Conservation (phyloP, 2,888 invertebrate genomes). For the Drosophila anomelani region DNA sequence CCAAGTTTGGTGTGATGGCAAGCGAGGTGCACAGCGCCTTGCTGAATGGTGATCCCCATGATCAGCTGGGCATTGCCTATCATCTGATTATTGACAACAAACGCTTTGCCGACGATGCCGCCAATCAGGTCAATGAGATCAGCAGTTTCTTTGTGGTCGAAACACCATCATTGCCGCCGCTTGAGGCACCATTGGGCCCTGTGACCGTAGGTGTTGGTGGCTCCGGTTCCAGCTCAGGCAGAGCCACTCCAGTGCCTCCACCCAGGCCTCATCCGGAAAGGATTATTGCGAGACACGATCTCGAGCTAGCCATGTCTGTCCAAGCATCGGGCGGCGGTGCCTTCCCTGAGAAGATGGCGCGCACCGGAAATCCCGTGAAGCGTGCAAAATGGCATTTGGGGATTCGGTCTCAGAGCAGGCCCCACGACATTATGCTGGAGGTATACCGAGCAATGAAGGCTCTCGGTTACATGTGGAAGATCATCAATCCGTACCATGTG, state of each 20-base stretch:
- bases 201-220: conserved; percentile 82
- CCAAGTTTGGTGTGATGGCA: conserved; percentile 97
- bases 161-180: conserved; percentile 89
- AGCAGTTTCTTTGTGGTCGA: conserved; percentile 98
- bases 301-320: conserved; percentile 85
- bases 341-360: conserved; percentile 84
- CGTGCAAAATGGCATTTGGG: conserved; percentile 99
- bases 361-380: conserved; percentile 92
- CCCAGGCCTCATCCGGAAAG: conserved; percentile 94
- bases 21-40: conserved; percentile 97
- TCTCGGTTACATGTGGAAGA: conserved; percentile 99
- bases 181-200: conserved; percentile 65
- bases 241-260: conserved; percentile 74
- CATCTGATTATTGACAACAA: conserved; percentile 99
- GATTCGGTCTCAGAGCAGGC: conserved; percentile 99
- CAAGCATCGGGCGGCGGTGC: conserved; percentile 80
- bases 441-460: conserved; percentile 99
- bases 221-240: conserved; percentile 73
- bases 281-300: conserved; percentile 90
- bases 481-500: conserved; percentile 98
- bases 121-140: conserved; percentile 90
- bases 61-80: conserved; percentile 99
- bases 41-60: conserved; percentile 97
- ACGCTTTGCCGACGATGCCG: conserved; percentile 97
- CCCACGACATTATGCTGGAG: conserved; percentile 99